phyloP scores from a whole-genome alignment of 2,888 invertebrate genomes.

The Cryptocheilus praepositus region DNA sequence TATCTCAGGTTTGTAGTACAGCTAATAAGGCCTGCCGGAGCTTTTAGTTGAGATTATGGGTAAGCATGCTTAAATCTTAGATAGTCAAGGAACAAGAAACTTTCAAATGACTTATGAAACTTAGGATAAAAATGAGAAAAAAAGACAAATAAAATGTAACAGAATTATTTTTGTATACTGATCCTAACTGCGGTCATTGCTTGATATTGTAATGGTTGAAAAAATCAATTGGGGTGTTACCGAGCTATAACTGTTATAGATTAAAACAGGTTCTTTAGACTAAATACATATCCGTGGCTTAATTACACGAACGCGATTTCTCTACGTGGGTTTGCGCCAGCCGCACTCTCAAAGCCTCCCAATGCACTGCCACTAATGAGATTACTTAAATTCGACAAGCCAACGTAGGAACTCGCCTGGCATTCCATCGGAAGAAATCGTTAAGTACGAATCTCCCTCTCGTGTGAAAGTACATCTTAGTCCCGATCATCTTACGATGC shows the following conservation, averaged over 20 bases:
- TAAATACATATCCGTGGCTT: too few relatives aligned
- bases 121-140: not conserved
- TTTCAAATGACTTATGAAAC: too few relatives aligned
- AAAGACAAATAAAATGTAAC: not conserved
- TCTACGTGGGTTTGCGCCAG: too few relatives aligned
- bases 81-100: not conserved
- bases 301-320: too few relatives aligned
- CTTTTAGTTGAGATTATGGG: slow-evolving; percentile 58
- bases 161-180: not conserved
- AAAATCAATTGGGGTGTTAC: too few relatives aligned
- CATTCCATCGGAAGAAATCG: too few relatives aligned
- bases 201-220: too few relatives aligned
- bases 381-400: slow-evolving; percentile 4
- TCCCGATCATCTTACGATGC: slow-evolving; percentile 5
- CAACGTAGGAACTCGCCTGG: not conserved
- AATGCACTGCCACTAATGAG: too few relatives aligned
- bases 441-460: not conserved
- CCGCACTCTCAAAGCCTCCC: too few relatives aligned
- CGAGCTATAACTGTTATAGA: too few relatives aligned
- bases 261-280: too few relatives aligned
- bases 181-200: too few relatives aligned
- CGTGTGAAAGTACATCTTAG: slow-evolving; percentile 17
- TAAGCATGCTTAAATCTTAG: slow-evolving; percentile 55
- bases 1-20: slow-evolving; percentile 49
- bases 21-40: slow-evolving; percentile 53